Evolutionary conservation across 2,113 vertebrate species (phyloP).

Genomic region (Sapayoa aenigma): DNA sequence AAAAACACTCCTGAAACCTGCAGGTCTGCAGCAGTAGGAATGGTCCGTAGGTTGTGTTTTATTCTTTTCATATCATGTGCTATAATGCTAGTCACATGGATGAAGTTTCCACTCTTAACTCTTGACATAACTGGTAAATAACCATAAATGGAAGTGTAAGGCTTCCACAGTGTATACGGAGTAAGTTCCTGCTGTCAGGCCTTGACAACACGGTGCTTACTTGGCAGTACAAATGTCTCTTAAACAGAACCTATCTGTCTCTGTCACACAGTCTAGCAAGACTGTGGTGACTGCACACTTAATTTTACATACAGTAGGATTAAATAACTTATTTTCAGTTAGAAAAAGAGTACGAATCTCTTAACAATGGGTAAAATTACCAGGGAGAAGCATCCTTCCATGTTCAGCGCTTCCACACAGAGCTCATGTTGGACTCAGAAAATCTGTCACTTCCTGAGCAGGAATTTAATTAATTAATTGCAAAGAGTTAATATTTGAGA

Average conservation of each 20-base stretch:
- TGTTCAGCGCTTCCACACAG: neutral
- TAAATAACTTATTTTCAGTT: constrained; percentile 7
- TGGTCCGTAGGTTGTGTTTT: neutral
- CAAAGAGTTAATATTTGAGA: neutral
- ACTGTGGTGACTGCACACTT: neutral
- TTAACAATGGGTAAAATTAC: neutral
- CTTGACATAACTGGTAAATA: neutral
- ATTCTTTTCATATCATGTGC: neutral
- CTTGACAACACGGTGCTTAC: constrained; percentile 1
- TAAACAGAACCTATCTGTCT: neutral
- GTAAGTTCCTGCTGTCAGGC: constrained; percentile 26
- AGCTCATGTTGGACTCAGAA: neutral
- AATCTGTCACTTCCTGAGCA: neutral
- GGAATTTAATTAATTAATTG: neutral
- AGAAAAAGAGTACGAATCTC: neutral
- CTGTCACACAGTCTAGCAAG: neutral
- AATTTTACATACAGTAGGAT: neutral
- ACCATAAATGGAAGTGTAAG: constrained; percentile 40
- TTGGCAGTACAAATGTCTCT: neutral
- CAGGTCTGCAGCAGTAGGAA: neutral
- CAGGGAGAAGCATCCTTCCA: neutral
- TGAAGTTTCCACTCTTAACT: neutral
- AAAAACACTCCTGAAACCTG: neutral
- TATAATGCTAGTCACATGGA: neutral
- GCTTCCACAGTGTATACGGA: constrained; percentile 8